Evolutionary conservation across 2,888 invertebrate species (phyloP).

Genomic region (Netelia virgata): DNA sequence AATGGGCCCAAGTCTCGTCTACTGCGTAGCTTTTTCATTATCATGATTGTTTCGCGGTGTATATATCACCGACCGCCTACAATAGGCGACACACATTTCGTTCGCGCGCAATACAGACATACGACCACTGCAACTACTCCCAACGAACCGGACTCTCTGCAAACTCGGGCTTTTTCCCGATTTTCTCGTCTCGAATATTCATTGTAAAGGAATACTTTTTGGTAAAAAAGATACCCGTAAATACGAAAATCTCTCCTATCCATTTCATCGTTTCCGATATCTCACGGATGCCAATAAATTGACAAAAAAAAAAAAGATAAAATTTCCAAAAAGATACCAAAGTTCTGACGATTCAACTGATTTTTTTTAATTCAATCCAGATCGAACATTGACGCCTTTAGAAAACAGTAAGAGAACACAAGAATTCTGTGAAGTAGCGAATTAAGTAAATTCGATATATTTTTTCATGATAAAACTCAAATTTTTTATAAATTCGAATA

Average conservation of each 20-base stretch:
- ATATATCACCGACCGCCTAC: constrained; percentile 74
- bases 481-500: too few species aligned
- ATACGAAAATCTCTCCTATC: not conserved
- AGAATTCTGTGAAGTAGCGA: too few species aligned
- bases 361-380: not conserved
- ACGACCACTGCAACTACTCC: not conserved
- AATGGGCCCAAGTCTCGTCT: constrained; percentile 71
- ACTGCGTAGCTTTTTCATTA: constrained; percentile 83
- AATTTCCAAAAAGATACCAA: not conserved
- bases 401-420: too few species aligned
- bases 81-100: constrained; percentile 81
- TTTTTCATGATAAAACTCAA: too few species aligned
- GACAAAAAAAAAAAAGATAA: too few species aligned
- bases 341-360: not conserved
- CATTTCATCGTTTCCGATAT: not conserved
- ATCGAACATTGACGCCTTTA: too few species aligned
- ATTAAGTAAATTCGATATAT: too few species aligned
- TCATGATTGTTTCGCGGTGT: constrained; percentile 81
- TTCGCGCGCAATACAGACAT: constrained; percentile 43
- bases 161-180: constrained; percentile 5
- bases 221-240: constrained; percentile 6
- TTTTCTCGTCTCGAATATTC: constrained; percentile 4
- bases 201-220: constrained; percentile 5
- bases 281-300: too few species aligned
- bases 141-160: constrained; percentile 43